These are phyloP conservation scores for Calliphora vicina DNA, from an alignment of 1,140 invertebrate species.

Conservation along the genomic window DNA sequence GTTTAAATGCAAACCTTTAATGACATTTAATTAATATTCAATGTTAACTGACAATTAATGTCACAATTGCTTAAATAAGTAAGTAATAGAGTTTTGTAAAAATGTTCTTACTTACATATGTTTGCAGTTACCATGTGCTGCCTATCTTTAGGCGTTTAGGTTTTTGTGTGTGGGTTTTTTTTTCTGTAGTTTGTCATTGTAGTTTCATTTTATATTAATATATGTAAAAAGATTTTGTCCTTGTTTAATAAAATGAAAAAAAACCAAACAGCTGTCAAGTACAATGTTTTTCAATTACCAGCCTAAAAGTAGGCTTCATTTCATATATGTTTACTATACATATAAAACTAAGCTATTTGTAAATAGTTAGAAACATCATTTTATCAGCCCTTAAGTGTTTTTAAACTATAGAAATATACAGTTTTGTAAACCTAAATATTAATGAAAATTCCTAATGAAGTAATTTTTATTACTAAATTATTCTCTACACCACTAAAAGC, in stretches of 20 bases:
- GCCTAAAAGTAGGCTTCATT: conserved; percentile 5
- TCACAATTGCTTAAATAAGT: background rate
- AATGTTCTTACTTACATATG: background rate
- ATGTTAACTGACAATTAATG: conserved; percentile 10
- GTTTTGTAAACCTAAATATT: too few species aligned
- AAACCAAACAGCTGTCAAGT: background rate
- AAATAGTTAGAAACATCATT: too few species aligned
- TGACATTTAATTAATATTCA: conserved; percentile 14
- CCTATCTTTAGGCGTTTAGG: conserved; percentile 10
- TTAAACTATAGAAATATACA: too few species aligned
- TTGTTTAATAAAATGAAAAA: background rate
- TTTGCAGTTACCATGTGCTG: background rate
- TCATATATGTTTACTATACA: background rate
- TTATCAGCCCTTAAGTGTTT: background rate
- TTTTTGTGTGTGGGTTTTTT: background rate
- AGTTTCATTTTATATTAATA: background rate
- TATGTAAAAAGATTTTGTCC: background rate
- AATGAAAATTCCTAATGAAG: too few species aligned
- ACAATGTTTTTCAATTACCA: conserved; percentile 14
- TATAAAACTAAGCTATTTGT: background rate
- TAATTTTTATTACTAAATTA: too few species aligned
- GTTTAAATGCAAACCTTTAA: background rate
- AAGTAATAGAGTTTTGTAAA: background rate
- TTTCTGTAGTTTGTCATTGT: background rate
- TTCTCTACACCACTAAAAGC: too few species aligned